These are phyloP conservation scores for Nannospalax galili DNA, from an alignment of 2,113 vertebrate genomes.

Conservation along the genomic window DNA sequence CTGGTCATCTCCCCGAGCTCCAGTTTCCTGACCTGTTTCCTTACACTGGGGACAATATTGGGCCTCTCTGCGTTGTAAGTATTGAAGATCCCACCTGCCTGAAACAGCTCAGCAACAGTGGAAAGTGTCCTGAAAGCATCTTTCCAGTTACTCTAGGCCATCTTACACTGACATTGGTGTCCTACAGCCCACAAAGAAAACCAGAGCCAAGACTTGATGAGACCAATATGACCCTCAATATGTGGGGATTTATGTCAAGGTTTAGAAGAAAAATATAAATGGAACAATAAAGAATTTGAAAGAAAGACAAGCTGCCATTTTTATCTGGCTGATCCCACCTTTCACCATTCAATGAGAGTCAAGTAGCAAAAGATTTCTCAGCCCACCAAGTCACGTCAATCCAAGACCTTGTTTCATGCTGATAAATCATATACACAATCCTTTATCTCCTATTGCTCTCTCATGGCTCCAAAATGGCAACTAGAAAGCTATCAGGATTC, in stretches of 20 bases:
- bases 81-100: not conserved
- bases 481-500: not conserved
- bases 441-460: not conserved
- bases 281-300: not conserved
- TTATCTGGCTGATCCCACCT: not conserved
- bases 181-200: not conserved
- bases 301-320: not conserved
- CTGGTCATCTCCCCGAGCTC: not conserved
- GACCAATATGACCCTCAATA: not conserved
- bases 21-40: not conserved
- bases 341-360: not conserved
- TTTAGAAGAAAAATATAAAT: not conserved
- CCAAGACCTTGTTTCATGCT: not conserved
- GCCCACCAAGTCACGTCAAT: not conserved
- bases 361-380: not conserved
- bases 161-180: not conserved
- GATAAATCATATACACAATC: not conserved
- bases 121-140: not conserved
- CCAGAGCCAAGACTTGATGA: not conserved
- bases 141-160: not conserved
- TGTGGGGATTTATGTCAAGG: not conserved
- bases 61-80: not conserved
- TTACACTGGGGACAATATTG: not conserved
- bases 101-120: constrained; percentile 9
- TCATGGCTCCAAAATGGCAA: not conserved